Evolutionary conservation across 2,113 vertebrate genomes (phyloP).

Genomic region (Mormoops blainvillei): DNA sequence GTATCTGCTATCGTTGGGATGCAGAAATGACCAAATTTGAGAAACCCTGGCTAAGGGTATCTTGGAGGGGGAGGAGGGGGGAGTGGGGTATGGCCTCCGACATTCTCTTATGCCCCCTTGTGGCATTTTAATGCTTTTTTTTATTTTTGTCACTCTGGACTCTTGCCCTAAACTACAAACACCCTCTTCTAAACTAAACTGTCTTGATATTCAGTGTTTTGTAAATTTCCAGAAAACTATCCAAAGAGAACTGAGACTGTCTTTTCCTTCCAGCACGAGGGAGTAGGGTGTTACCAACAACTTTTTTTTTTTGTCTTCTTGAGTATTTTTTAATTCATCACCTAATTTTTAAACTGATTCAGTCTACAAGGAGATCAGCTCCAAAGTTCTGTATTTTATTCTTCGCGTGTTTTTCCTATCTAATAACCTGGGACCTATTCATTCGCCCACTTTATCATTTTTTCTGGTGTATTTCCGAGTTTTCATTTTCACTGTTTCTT

Average conservation of each 20-base stretch:
- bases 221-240: neutral
- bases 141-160: neutral
- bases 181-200: neutral
- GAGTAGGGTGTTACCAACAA: no score
- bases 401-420: neutral
- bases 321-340: neutral
- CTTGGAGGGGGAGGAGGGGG: neutral
- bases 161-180: neutral
- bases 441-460: neutral
- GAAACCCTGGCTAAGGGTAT: neutral
- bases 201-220: neutral
- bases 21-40: neutral
- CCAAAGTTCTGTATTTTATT: neutral
- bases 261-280: neutral
- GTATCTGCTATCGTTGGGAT: neutral
- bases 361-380: neutral
- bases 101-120: constrained; percentile 58
- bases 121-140: neutral
- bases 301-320: no score
- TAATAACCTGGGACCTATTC: neutral
- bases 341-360: neutral
- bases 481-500: neutral
- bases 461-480: neutral
- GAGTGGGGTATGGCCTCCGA: neutral
- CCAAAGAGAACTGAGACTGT: neutral